phyloP scores from a whole-genome alignment of 2,888 invertebrate species.

The Drosophila greeni region DNA sequence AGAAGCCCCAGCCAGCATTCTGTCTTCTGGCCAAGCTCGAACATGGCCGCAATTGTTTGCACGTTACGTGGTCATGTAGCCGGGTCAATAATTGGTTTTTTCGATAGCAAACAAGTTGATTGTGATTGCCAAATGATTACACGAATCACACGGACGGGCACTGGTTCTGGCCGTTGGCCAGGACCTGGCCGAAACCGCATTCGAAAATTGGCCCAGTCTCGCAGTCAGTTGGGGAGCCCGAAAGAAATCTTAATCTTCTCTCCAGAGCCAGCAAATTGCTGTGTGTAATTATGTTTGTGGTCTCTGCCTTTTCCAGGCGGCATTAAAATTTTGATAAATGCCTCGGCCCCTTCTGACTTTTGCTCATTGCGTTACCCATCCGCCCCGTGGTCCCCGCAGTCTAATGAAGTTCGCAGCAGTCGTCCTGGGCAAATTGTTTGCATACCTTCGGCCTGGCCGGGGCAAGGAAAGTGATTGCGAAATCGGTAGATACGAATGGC shows the following conservation, averaged over 20 bases:
- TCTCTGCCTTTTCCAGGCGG: conserved; percentile 5
- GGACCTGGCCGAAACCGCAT: conserved; percentile 13
- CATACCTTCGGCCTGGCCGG: conserved; percentile 11
- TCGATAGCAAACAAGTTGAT: conserved; percentile 63
- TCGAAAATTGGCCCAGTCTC: conserved; percentile 30
- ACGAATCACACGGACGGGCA: conserved; percentile 46
- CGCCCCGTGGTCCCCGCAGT: conserved; percentile 25
- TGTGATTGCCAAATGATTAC: conserved; percentile 71
- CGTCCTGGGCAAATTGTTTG: conserved; percentile 14
- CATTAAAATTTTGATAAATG: conserved; percentile 52
- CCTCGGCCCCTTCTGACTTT: conserved; percentile 24
- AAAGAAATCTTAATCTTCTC: conserved; percentile 28
- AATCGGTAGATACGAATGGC: conserved; percentile 24
- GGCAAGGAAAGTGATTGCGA: conserved; percentile 21
- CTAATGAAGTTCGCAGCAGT: conserved; percentile 18
- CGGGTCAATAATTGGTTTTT: conserved; percentile 70
- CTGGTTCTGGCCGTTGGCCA: conserved; percentile 38
- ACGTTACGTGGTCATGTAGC: conserved; percentile 70
- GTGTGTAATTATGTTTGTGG: conserved; percentile 46
- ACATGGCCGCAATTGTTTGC: conserved; percentile 67
- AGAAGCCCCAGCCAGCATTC: conserved; percentile 30
- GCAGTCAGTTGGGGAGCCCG: conserved; percentile 6
- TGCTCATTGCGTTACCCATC: conserved; percentile 41
- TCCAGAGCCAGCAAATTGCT: conserved; percentile 16
- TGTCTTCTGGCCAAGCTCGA: conserved; percentile 44